These are phyloP conservation scores for Shargacucullia verbasci DNA, from an alignment of 2,888 invertebrate species.

Conservation along the genomic window DNA sequence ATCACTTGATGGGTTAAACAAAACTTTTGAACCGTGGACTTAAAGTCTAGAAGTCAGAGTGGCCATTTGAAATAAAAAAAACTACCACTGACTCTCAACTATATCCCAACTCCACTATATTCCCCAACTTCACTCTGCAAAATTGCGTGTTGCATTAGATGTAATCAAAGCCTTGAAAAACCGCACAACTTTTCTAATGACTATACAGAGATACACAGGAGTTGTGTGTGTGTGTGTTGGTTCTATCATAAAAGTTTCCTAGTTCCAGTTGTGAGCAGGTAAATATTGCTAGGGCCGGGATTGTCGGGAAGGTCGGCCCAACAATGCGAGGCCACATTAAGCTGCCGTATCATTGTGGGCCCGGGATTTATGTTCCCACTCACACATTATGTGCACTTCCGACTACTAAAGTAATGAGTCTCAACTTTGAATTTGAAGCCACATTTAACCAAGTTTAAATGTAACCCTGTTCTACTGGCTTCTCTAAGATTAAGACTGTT, in stretches of 20 bases:
- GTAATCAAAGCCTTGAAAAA: conserved; percentile 23
- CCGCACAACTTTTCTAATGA: conserved; percentile 39
- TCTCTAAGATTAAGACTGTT: conserved; percentile 37
- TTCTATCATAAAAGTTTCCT: conserved; percentile 43
- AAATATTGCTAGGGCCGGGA: conserved; percentile 35
- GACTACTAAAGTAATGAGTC: conserved; percentile 41
- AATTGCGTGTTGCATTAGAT: conserved; percentile 4
- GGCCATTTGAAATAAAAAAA: no score
- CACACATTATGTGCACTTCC: conserved; percentile 44
- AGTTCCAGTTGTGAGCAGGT: conserved; percentile 45
- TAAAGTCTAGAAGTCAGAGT: no score
- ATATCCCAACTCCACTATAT: conserved; percentile 1
- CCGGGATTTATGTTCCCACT: conserved; percentile 43
- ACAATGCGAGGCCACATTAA: conserved; percentile 41
- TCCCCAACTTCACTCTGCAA: neutral
- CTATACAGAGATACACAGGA: conserved; percentile 18
- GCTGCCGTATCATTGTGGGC: conserved; percentile 37
- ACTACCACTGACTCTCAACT: neutral
- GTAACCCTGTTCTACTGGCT: conserved; percentile 42
- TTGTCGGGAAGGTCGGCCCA: conserved; percentile 11
- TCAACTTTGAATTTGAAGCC: conserved; percentile 51
- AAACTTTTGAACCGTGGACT: no score
- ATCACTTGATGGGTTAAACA: no score
- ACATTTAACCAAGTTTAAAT: conserved; percentile 51
- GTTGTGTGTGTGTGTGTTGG: conserved; percentile 37